Evolutionary conservation across 2,113 vertebrate genomes (phyloP).

Genomic region (Chlorodrepanis virens): DNA sequence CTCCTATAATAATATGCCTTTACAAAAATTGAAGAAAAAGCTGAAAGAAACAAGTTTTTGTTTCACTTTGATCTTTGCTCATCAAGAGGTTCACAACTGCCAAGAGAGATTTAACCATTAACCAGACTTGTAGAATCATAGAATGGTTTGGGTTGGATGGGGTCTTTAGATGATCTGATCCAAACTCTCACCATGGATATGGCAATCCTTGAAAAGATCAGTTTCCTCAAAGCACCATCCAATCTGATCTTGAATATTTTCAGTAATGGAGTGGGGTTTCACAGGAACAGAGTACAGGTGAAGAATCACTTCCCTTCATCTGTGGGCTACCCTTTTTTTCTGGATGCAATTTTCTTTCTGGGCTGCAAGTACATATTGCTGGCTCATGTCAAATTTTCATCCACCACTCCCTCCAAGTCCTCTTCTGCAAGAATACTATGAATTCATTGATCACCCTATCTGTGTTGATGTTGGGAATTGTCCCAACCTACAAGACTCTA

Average conservation of each 20-base stretch:
- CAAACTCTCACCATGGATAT: neutral
- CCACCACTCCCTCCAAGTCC: neutral
- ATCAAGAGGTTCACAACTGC: neutral
- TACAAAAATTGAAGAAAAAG: neutral
- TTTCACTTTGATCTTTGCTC: neutral
- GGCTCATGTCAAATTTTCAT: neutral
- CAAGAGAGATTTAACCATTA: neutral
- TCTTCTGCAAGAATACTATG: neutral
- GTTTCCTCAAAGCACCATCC: neutral
- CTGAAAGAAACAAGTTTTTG: neutral
- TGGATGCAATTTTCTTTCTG: neutral
- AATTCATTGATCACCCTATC: neutral
- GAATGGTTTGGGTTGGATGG: too few species aligned
- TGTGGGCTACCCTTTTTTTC: neutral
- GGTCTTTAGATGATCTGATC: neutral
- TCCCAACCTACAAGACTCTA: neutral
- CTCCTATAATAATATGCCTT: neutral
- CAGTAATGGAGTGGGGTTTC: neutral
- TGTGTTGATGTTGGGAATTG: neutral
- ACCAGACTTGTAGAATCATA: too few species aligned
- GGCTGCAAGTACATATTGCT: neutral
- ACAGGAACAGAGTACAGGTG: neutral
- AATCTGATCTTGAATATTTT: neutral
- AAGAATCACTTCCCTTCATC: neutral
- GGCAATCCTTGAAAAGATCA: neutral